Evolutionary conservation across 2,888 invertebrate species (phyloP).

Genomic region (Phengaris alcon): DNA sequence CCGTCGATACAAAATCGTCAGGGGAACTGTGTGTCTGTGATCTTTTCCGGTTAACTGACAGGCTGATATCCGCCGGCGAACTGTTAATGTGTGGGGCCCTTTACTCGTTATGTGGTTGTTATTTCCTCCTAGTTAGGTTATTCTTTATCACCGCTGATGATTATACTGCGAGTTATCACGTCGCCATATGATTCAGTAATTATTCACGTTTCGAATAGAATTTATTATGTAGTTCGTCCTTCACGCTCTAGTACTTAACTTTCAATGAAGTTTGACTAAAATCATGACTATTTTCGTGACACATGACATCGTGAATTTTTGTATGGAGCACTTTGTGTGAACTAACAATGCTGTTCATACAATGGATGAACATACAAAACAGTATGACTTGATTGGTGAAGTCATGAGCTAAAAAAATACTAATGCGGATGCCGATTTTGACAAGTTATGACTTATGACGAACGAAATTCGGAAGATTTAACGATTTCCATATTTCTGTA

Average conservation of each 20-base stretch:
- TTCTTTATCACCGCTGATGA: too few relatives aligned
- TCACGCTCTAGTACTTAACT: not conserved
- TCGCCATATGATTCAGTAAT: too few relatives aligned
- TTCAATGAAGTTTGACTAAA: not conserved
- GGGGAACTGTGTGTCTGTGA: too few relatives aligned
- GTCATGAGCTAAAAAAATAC: not conserved
- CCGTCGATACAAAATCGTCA: too few relatives aligned
- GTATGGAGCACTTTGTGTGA: conserved; percentile 1
- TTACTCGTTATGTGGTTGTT: too few relatives aligned
- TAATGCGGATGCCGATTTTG: not conserved
- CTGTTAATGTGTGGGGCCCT: too few relatives aligned
- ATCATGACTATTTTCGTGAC: conserved; percentile 4
- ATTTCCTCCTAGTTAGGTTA: too few relatives aligned
- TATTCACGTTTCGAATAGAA: not conserved
- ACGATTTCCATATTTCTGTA: not conserved
- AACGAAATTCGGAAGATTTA: not conserved
- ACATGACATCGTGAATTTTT: not conserved
- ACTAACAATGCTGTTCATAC: not conserved
- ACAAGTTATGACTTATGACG: not conserved
- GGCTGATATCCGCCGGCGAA: too few relatives aligned
- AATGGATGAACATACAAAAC: not conserved
- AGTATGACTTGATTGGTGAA: conserved; percentile 8
- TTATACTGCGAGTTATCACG: too few relatives aligned
- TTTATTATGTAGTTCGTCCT: not conserved
- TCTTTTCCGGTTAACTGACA: too few relatives aligned